Evolutionary conservation across 2,113 vertebrate species (phyloP), one percentile per base, ranked within the genome.

Genomic region (human (Homo sapiens)): DNA sequence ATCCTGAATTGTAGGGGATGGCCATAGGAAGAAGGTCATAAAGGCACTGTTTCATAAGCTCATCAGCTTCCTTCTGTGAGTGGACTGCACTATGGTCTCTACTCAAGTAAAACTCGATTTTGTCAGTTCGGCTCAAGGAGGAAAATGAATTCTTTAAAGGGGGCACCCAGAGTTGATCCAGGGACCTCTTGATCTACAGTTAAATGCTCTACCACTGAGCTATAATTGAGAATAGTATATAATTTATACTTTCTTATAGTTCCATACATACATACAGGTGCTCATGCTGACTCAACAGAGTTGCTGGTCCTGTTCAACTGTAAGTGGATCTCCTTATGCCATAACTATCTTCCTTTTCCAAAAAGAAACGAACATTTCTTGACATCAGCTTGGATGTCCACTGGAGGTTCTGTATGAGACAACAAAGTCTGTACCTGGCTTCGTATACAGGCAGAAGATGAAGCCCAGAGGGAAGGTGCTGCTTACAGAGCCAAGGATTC

Each of bases 151-250:
- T 22, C 20, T 13, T 43, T 0, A 0, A 32, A 92, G 80, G 35
- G 59, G 68, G 50, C 14, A 92, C 32, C 73, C 0, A 20, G 66
- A 61, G 20, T 89, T 76, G 95, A 95, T 85, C 64, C 61, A 2
- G 50, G 68, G 43, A 83, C 91, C 96, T 94, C 91, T 86, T 86
- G 66, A 90, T 43, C 61, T 92, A n/a, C 43, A 92, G 89, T 52
- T 73, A 72, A 72, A 52, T 80, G 35, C 89, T 86, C 64, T 59
- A 13, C 72, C 70, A 59, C 83, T 90, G 59, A 83, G 89, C 73
- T 86, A 87, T 43, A 40, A 0, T 0, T 6, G 11, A 0, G 0
- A 0, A 0, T 0, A 0, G 0, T 0, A 0, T 48, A 0, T 75
- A 22, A 22, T 43, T 57, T 72, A n/a, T 57, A 0, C 10, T 55